A percentile compares a stretch with the other conserved stretches of the same genome.
These are phyloP conservation scores for Rhinolophus ferrumequinum DNA, from an alignment of 2,113 vertebrate genomes.

Conservation along the genomic window DNA sequence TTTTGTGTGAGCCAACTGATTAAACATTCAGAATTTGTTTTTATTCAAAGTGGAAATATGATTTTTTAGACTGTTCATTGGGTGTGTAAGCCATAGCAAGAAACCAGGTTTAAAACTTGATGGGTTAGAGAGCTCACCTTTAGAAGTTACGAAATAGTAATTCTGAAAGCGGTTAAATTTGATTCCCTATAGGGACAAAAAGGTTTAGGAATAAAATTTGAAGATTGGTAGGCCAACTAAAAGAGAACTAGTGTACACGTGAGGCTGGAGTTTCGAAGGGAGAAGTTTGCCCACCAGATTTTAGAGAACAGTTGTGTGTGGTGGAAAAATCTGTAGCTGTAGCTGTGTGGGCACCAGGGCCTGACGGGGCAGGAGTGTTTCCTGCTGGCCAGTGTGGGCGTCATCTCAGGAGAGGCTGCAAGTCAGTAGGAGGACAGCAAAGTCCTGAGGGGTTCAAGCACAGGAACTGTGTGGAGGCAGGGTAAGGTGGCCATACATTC, in stretches of 20 bases:
- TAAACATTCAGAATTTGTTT: conserved; percentile 29
- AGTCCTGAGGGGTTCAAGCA: background rate
- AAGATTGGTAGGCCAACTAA: background rate
- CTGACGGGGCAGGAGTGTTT: background rate
- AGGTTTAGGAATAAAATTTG: background rate
- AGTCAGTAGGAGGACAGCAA: background rate
- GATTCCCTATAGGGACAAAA: background rate
- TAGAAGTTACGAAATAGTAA: conserved; percentile 4
- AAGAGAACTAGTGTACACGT: background rate
- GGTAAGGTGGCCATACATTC: no score
- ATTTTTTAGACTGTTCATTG: background rate
- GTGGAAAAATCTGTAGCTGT: background rate
- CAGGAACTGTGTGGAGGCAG: background rate
- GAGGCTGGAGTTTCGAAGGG: background rate
- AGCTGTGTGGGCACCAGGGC: background rate
- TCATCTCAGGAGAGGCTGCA: background rate
- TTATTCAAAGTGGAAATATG: conserved; percentile 10
- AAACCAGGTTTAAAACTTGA: conserved; percentile 21
- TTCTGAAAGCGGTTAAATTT: conserved; percentile 1
- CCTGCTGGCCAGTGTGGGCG: background rate
- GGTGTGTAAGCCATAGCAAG: background rate
- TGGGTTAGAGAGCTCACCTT: background rate
- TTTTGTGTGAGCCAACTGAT: conserved; percentile 23
- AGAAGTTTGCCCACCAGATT: background rate
- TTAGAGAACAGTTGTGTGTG: background rate